phyloP scores from a whole-genome alignment of 2,113 vertebrate species.

The Gobiocypris rarus region DNA sequence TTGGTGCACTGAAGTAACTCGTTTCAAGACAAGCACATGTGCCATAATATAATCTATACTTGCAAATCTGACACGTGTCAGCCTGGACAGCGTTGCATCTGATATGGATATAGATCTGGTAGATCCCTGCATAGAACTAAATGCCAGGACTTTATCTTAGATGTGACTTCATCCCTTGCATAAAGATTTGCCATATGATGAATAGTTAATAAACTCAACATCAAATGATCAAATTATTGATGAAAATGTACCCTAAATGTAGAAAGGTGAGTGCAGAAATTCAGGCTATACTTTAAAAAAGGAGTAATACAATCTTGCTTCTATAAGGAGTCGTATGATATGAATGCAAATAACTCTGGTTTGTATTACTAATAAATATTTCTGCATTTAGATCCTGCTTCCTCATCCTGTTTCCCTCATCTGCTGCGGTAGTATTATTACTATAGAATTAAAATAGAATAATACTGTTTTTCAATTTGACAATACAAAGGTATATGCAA shows the following conservation, averaged over 20 bases:
- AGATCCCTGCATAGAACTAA: neutral
- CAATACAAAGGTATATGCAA: too few species aligned
- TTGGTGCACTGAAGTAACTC: neutral
- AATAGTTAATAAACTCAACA: slow-evolving; percentile 22
- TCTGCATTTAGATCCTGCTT: too few species aligned
- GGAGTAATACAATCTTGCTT: neutral
- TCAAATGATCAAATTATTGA: slow-evolving; percentile 1
- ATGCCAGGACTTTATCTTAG: neutral
- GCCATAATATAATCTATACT: neutral
- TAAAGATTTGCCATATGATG: slow-evolving; percentile 19
- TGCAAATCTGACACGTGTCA: slow-evolving; percentile 30
- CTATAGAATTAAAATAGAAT: too few species aligned
- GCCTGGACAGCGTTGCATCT: neutral
- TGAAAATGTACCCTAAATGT: neutral
- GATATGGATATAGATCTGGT: neutral
- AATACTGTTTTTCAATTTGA: too few species aligned
- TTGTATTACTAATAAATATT: too few species aligned
- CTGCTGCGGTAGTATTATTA: too few species aligned
- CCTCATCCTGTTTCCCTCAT: too few species aligned
- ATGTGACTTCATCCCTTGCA: slow-evolving; percentile 5
- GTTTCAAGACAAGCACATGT: neutral
- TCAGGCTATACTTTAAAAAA: neutral
- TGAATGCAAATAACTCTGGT: neutral
- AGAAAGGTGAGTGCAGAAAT: neutral
- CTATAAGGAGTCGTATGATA: neutral